phyloP scores from a whole-genome alignment of 2,113 vertebrate genomes.

The Haplochromis vanheusdeni region DNA sequence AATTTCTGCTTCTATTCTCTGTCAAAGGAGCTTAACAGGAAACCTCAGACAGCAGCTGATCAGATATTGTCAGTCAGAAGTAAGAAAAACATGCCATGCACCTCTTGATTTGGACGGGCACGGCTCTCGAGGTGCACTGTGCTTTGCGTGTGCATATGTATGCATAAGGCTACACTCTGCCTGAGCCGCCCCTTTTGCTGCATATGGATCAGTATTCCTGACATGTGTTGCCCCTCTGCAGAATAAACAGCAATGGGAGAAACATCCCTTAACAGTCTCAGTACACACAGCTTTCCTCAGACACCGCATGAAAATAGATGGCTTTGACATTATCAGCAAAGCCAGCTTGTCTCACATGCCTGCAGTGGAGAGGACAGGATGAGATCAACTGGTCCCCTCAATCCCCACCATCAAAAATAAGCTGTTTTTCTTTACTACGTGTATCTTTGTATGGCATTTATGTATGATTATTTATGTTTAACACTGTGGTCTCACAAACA shows the following conservation, averaged over 20 bases:
- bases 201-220: slow-evolving; percentile 63
- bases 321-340: slow-evolving; percentile 69
- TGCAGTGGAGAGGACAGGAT: slow-evolving; percentile 47
- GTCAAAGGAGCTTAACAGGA: slow-evolving; percentile 28
- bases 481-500: background rate
- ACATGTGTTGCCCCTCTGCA: slow-evolving; percentile 62
- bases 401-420: background rate
- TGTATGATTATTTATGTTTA: background rate
- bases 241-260: slow-evolving; percentile 61
- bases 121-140: slow-evolving; percentile 18
- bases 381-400: slow-evolving; percentile 42
- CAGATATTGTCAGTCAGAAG: slow-evolving; percentile 57
- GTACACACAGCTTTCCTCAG: slow-evolving; percentile 54
- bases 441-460: background rate
- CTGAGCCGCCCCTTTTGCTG: slow-evolving; percentile 15
- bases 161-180: slow-evolving; percentile 25
- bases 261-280: slow-evolving; percentile 52
- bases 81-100: background rate
- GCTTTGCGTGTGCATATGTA: slow-evolving; percentile 23
- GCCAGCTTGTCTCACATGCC: slow-evolving; percentile 65
- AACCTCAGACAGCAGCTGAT: slow-evolving; percentile 32
- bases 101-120: slow-evolving; percentile 28
- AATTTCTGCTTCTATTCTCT: slow-evolving; percentile 14
- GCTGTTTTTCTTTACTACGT: slow-evolving; percentile 13
- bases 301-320: slow-evolving; percentile 66